These are phyloP conservation scores for Mus spretus DNA, from an alignment of 2,797 vertebrate genomes.

Conservation along the genomic window DNA sequence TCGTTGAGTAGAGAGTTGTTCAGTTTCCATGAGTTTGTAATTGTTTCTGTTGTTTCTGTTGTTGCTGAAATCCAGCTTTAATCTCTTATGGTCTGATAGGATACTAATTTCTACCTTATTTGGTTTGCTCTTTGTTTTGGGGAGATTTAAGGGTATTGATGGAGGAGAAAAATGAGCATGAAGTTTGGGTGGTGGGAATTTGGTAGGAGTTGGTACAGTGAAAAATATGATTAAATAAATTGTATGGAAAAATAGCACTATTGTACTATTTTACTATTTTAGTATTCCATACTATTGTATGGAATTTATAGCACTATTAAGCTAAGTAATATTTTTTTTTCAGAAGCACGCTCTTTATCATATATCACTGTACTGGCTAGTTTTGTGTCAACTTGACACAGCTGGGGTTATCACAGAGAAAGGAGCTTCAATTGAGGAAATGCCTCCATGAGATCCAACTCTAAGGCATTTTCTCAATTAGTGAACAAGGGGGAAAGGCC, in stretches of 20 bases:
- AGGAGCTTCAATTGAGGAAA: no score
- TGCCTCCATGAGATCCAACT: no score
- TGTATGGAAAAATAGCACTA: background rate
- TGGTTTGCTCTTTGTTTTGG: background rate
- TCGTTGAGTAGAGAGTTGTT: background rate
- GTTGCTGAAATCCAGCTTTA: background rate
- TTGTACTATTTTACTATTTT: no score
- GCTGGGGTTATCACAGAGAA: no score
- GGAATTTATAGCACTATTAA: background rate
- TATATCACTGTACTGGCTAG: background rate
- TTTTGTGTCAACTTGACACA: no score
- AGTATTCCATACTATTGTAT: no score
- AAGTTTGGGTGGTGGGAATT: background rate
- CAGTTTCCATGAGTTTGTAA: background rate
- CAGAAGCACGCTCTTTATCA: background rate
- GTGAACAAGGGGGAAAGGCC: no score
- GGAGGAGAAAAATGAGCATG: background rate
- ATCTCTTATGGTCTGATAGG: background rate
- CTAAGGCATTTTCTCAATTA: no score
- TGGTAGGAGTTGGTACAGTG: background rate
- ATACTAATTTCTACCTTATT: background rate
- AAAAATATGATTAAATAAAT: background rate
- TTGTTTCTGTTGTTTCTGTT: background rate
- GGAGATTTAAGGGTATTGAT: background rate
- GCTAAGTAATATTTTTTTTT: background rate